Conservation (phyloP, 1,140 invertebrate genomes). For the Drosophila leontia region DNA sequence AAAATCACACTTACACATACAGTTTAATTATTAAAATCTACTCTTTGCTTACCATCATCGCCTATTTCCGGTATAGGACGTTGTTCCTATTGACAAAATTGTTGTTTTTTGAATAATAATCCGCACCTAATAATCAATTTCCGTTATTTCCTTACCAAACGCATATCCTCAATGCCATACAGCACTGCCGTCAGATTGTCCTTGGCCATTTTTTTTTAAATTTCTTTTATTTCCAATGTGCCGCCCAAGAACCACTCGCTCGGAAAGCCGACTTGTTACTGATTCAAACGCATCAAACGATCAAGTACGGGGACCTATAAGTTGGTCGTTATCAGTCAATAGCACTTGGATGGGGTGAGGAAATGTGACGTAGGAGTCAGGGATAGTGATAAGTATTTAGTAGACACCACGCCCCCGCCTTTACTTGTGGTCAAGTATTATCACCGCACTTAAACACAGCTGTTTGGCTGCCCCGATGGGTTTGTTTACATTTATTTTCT, state of each 20-base stretch:
- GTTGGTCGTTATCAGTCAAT: conserved; percentile 15
- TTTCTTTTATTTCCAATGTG: background rate
- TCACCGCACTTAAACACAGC: conserved; percentile 8
- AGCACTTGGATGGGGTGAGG: background rate
- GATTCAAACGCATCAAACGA: conserved; percentile 5
- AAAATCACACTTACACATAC: background rate
- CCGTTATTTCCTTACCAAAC: conserved; percentile 88
- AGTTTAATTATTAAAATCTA: background rate
- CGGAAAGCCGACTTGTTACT: conserved; percentile 17
- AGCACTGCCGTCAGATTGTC: conserved; percentile 89
- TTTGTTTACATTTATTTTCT: conserved; percentile 17
- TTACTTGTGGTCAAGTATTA: conserved; percentile 4
- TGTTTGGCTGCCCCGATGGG: background rate
- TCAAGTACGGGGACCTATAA: background rate
- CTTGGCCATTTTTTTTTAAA: conserved; percentile 56
- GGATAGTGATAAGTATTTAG: conserved; percentile 15
- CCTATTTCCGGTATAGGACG: conserved; percentile 88
- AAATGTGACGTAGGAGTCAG: conserved; percentile 21
- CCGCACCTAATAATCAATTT: background rate
- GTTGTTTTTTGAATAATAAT: background rate
- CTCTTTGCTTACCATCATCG: conserved; percentile 85
- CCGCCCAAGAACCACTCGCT: conserved; percentile 3
- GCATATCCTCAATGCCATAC: conserved; percentile 91
- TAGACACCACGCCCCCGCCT: conserved; percentile 7
- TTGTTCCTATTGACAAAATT: conserved; percentile 87